These are phyloP conservation scores for Lepidocyrtinus sp. DNA, from an alignment of 2,888 invertebrate species.

Conservation along the genomic window DNA sequence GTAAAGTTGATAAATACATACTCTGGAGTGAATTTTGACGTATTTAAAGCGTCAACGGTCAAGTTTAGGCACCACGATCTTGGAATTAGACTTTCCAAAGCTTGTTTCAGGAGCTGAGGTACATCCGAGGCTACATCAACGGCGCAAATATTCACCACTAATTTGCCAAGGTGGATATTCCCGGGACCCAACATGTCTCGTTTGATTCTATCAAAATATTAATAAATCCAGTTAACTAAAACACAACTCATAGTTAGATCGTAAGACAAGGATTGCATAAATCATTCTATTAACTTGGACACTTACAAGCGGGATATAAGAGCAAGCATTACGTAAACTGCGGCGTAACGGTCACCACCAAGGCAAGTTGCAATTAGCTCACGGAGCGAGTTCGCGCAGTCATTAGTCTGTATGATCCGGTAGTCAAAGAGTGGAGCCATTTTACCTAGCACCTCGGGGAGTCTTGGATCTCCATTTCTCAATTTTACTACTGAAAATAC, in stretches of 20 bases:
- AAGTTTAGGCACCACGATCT: constrained; percentile 17
- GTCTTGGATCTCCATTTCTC: constrained; percentile 26
- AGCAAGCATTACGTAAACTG: constrained; percentile 37
- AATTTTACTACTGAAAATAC: constrained; percentile 33
- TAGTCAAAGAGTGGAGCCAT: constrained; percentile 19
- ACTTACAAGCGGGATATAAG: constrained; percentile 30
- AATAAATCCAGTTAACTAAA: background rate
- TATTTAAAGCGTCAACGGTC: constrained; percentile 21
- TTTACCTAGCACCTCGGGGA: constrained; percentile 24
- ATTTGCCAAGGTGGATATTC: constrained; percentile 15
- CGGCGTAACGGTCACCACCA: constrained; percentile 36
- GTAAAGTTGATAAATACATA: constrained; percentile 5
- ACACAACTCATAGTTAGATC: background rate
- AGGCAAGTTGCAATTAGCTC: constrained; percentile 14
- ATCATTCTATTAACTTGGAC: background rate
- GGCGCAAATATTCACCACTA: constrained; percentile 27
- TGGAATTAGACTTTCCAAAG: constrained; percentile 20
- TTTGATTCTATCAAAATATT: background rate
- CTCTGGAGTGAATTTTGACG: constrained; percentile 28
- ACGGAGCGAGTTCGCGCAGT: constrained; percentile 6
- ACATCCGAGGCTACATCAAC: constrained; percentile 17
- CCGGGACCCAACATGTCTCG: constrained; percentile 4
- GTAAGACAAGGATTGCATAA: too few relatives aligned
- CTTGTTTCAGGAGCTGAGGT: constrained; percentile 11
- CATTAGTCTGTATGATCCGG: too few relatives aligned